Evolutionary conservation across 1,140 invertebrate genomes (phyloP).

Genomic region (Archivesica marissinica): DNA sequence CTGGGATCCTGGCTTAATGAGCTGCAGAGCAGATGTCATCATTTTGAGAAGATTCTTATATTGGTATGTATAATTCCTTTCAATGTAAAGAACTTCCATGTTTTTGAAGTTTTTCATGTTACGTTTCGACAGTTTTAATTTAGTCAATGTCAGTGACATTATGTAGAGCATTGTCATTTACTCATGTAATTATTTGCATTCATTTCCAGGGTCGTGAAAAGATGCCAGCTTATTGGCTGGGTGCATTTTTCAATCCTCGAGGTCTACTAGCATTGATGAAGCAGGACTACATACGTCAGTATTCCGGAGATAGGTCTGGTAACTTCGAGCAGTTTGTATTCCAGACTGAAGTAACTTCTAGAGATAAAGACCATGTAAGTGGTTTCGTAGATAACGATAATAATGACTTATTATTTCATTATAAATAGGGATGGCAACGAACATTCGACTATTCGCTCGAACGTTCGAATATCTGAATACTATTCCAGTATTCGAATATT

Average conservation of each 20-base stretch:
- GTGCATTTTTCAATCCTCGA: slow-evolving; percentile 82
- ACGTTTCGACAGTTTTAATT: no score
- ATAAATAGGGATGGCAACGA: no score
- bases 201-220: slow-evolving; percentile 81
- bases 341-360: slow-evolving; percentile 83
- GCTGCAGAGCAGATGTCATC: slow-evolving; percentile 78
- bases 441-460: no score
- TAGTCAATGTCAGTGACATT: no score
- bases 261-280: slow-evolving; percentile 81
- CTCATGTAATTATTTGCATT: background rate
- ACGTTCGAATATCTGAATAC: no score
- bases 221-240: slow-evolving; percentile 83
- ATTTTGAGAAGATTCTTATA: slow-evolving; percentile 82
- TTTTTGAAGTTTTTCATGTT: no score
- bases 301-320: slow-evolving; percentile 77
- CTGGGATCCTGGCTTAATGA: slow-evolving; percentile 81
- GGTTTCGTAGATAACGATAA: background rate
- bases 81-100: no score
- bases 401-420: background rate
- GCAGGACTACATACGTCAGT: slow-evolving; percentile 77
- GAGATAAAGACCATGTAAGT: slow-evolving; percentile 84
- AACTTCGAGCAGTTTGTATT: slow-evolving; percentile 82
- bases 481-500: no score
- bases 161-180: no score
- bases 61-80: slow-evolving; percentile 24